Base-by-base conservation (phyloP, 2,113 vertebrate species). In the Turnix velox region DNA sequence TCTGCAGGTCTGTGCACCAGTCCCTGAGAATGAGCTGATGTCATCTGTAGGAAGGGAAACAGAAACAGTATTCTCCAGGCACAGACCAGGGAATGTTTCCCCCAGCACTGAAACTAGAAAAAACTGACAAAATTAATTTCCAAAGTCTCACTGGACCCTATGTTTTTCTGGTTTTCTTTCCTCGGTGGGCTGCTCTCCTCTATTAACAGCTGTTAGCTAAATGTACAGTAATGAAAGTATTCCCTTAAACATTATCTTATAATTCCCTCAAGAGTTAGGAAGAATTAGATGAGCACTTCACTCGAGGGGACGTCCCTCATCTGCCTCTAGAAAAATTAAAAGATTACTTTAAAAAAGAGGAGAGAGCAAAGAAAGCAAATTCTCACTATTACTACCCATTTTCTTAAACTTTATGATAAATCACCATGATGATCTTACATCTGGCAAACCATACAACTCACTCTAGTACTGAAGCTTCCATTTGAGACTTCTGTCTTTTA, bases 331-430 rank as follows among this genome's bases (percentile, higher is more conserved):
- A 55, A 46, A 79, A 87, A 84, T 17, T 19, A 62, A 65, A 51
- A 63, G 8, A 63, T 17, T 40, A 35, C 23, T 57, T 37, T 14
- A 39, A 83, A 83, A 87, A 30, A 68, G 5, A 71, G 45, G 31
- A 61, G 19, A 83, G 6, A 39, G 20, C 27, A 84, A 73, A 75
- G 30, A 87, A 92, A 66, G n/a, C 25, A 37, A 30, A 33, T 6
- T 40, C 20, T 54, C 42, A 48, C 4, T 22, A 49, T 57, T 68
- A 72, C 24, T 63, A 75, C 8, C 14, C 2, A 54, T 51, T 65
- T 85, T 37, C 82, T 59, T 58, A 39, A 11, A 85, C 24, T 85
- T 72, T 33, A n/a, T 68, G 88, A 71, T 59, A 85, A 83, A 87
- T 48, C 13, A 62, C 28, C 14, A 15, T 28, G 22, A 59, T 48